Percentiles rank a stretch among this genome's conserved stretches.
These are phyloP conservation scores for Arvicanthis niloticus DNA, from an alignment of 2,113 vertebrate genomes.

Conservation along the genomic window DNA sequence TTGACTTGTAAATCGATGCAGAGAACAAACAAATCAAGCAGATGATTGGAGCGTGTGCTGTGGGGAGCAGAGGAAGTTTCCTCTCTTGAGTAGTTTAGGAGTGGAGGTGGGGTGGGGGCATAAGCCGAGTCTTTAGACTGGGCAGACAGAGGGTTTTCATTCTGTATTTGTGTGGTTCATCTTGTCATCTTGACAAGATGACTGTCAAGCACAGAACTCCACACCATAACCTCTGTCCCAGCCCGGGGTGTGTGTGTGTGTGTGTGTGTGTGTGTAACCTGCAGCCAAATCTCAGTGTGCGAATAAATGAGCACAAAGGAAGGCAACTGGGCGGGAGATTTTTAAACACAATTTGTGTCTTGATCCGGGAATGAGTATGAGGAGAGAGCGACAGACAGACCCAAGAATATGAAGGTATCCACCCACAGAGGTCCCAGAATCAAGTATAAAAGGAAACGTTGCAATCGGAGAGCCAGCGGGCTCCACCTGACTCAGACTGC, in stretches of 20 bases:
- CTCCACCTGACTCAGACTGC: conserved; percentile 57
- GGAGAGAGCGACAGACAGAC: background rate
- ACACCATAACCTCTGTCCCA: background rate
- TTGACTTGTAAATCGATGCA: background rate
- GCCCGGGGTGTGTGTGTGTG: background rate
- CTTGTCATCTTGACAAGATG: too few species aligned
- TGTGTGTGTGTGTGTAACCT: background rate
- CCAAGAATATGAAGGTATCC: background rate
- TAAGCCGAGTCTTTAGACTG: background rate
- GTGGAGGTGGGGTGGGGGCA: background rate
- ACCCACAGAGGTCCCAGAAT: background rate
- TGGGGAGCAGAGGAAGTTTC: background rate
- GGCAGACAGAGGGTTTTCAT: background rate
- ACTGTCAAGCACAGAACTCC: background rate
- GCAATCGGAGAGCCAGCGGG: conserved; percentile 26
- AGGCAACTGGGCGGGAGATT: background rate
- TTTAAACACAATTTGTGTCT: background rate
- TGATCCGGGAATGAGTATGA: background rate
- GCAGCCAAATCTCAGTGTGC: background rate
- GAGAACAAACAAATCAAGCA: background rate
- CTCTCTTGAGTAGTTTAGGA: background rate
- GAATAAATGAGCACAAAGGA: background rate
- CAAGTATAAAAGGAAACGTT: background rate
- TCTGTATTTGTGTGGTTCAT: background rate
- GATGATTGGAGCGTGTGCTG: background rate